Evolutionary conservation across 2,113 vertebrate species (phyloP), one percentile per base, ranked within the genome.

Genomic region (Rhodinocichla rosea): DNA sequence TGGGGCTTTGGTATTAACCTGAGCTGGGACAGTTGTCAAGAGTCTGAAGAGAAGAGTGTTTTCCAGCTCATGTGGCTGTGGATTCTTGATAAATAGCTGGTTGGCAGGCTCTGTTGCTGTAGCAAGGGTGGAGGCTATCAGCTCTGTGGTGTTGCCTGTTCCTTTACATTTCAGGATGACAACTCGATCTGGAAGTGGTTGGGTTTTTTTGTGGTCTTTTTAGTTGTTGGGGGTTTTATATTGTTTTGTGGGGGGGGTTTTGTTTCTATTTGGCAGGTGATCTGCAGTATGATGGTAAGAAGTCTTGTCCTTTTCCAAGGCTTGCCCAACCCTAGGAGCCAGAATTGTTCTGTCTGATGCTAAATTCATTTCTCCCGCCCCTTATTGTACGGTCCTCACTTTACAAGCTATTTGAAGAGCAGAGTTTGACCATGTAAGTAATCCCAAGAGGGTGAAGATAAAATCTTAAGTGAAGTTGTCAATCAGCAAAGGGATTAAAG

Each of bases 361-460:
- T 44, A 18, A 87, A 59, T 33, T 86, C 0, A 30, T 67, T 68
- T 49, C 15, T 37, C 62, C 19, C 4, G 0, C 5, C 45, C 26
- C 6, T 75, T 82, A 39, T 39, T 87, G 73, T 83, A 87, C 75
- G 39, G 45, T 84, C 49, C 65, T 90, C 20, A 14, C 44, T 90
- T 90, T 44, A 62, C 47, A 88, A 85, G 47, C 53, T 83, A 2
- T 56, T 85, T 88, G 85, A 94, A 81, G n/a, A 77, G 42, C 42
- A 56, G 60, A 70, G 49, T 93, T 88, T 92, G 59, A 49, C 85
- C 55, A 18, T 39, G 11, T 70, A 63, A 92, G 33, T 83, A 86
- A 56, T 92, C 35, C 9, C 55, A 26, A 77, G 35, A 93, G 33
- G 14, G 6, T 47, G 50, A 55, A 83, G 90, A 90, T 92, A 80